These are phyloP conservation scores for Gobionotothen gibberifrons DNA, from an alignment of 2,797 vertebrate genomes.

Conservation along the genomic window DNA sequence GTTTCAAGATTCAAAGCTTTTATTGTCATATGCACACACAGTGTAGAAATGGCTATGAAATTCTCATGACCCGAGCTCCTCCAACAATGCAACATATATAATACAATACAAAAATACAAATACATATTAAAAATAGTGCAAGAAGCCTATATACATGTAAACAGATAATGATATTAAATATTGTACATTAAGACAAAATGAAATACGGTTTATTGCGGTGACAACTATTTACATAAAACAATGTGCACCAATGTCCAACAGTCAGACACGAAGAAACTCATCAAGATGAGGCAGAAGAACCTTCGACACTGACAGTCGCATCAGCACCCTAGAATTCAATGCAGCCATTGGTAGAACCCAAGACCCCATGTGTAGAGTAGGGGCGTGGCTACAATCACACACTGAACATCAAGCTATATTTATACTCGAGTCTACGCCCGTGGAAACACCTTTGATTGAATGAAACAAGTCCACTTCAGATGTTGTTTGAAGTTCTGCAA, in stretches of 20 bases:
- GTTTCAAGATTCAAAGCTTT: no score
- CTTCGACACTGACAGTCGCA: background rate
- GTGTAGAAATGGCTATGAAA: no score
- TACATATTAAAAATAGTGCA: no score
- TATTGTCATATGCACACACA: no score
- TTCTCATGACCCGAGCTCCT: no score
- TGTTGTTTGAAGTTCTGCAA: conserved; percentile 29
- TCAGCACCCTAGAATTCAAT: conserved; percentile 11
- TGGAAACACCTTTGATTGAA: conserved; percentile 56
- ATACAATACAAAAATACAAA: no score
- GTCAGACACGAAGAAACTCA: conserved; percentile 12
- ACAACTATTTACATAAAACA: background rate
- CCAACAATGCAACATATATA: no score
- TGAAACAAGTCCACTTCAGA: conserved; percentile 33
- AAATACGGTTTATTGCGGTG: no score
- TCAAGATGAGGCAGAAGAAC: background rate
- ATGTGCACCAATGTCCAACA: background rate
- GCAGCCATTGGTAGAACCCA: background rate
- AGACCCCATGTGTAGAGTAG: conserved; percentile 7
- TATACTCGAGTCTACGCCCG: conserved; percentile 13
- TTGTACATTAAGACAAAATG: no score
- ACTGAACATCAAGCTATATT: conserved; percentile 3
- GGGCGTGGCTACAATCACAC: conserved; percentile 42
- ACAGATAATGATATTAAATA: no score
- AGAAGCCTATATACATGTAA: no score